These are phyloP conservation scores for Nycticryphes semicollaris DNA, from an alignment of 2,113 vertebrate genomes.

Conservation along the genomic window DNA sequence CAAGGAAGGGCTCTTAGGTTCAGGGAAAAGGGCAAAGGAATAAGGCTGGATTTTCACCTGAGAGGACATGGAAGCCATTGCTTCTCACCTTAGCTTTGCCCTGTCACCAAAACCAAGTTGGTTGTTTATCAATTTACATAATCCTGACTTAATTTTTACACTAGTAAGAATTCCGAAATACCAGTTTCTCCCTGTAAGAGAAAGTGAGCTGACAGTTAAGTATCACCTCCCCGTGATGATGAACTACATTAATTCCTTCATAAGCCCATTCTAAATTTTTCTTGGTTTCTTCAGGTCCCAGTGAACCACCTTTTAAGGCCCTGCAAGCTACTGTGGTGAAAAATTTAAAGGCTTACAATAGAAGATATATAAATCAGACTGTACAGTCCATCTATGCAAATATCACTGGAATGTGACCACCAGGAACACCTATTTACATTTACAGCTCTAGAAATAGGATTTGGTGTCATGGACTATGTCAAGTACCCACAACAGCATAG, in stretches of 20 bases:
- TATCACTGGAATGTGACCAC: not conserved
- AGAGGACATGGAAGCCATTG: rapidly evolving
- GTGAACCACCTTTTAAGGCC: not conserved
- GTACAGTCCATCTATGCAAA: not conserved
- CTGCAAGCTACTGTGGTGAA: not conserved
- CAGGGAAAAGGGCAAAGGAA: not conserved
- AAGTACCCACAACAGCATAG: not conserved
- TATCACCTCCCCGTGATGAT: not conserved
- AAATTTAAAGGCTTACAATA: not conserved
- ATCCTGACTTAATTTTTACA: not conserved
- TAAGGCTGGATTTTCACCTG: not conserved
- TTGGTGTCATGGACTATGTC: not conserved
- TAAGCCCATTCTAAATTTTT: not conserved
- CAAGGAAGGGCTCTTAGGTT: not conserved
- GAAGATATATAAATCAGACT: not conserved
- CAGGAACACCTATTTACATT: not conserved
- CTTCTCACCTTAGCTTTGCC: not conserved
- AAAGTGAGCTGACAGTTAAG: not conserved
- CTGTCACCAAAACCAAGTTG: not conserved
- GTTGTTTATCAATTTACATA: not conserved
- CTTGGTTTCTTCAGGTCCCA: not conserved
- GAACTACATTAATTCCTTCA: not conserved
- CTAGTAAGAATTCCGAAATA: not conserved
- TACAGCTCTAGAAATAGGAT: conserved; percentile 5
- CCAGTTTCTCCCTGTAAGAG: rapidly evolving